These are phyloP conservation scores for Xenopus petersii DNA, from an alignment of 2,797 vertebrate genomes.

Conservation along the genomic window DNA sequence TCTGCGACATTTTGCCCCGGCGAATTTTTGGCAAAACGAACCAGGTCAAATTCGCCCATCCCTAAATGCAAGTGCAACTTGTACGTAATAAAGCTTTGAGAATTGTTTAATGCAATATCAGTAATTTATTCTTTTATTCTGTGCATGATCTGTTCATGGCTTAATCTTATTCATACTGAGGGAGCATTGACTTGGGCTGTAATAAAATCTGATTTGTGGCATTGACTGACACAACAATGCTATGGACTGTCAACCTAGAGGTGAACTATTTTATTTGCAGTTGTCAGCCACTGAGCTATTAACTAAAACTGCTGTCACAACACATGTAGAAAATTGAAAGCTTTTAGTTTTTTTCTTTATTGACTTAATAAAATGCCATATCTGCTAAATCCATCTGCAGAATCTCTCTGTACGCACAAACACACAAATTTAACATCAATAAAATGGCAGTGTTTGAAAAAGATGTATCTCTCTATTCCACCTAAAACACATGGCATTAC, in stretches of 20 bases:
- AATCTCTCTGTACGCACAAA: neutral
- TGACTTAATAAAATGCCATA: conserved; percentile 5
- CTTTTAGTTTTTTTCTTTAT: neutral
- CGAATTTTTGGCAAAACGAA: too few relatives aligned
- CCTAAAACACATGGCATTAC: too few relatives aligned
- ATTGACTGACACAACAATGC: conserved; percentile 27
- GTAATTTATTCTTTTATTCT: neutral
- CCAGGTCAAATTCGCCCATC: too few relatives aligned
- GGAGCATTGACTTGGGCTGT: conserved; percentile 7
- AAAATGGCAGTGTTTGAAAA: too few relatives aligned
- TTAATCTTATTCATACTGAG: conserved; percentile 14
- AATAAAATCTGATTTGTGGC: conserved; percentile 30
- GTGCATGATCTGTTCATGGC: neutral
- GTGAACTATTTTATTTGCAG: conserved; percentile 41
- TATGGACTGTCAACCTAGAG: conserved; percentile 29
- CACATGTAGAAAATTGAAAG: conserved; percentile 14
- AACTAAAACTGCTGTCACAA: conserved; percentile 36
- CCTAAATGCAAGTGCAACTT: neutral
- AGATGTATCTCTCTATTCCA: too few relatives aligned
- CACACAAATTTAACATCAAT: too few relatives aligned
- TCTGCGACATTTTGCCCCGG: too few relatives aligned
- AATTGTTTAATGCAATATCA: conserved; percentile 1
- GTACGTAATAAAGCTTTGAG: neutral
- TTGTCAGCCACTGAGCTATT: conserved; percentile 31
- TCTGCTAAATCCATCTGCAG: neutral